phyloP scores from a whole-genome alignment of 2,888 invertebrate genomes.

The Temnothorax unifasciatus region DNA sequence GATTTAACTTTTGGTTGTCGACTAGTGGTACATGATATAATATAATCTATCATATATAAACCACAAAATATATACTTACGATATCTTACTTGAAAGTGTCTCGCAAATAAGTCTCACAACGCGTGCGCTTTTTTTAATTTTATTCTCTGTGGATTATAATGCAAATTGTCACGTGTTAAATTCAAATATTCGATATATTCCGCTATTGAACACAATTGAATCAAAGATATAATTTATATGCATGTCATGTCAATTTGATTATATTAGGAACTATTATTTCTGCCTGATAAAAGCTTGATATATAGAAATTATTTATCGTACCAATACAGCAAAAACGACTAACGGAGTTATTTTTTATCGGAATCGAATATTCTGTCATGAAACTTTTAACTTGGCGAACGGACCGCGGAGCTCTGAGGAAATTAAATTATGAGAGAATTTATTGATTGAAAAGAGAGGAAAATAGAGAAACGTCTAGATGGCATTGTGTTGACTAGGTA shows the following conservation, averaged over 20 bases:
- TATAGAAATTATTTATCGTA: conserved; percentile 25
- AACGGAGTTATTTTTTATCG: background rate
- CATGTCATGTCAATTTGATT: background rate
- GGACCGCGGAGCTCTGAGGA: background rate
- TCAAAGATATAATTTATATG: background rate
- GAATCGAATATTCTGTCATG: background rate
- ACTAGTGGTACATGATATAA: background rate
- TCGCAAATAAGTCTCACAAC: background rate
- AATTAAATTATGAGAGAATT: conserved; percentile 1
- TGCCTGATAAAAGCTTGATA: background rate
- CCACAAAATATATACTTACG: background rate
- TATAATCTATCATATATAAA: background rate
- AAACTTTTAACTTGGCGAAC: conserved; percentile 32
- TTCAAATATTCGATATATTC: background rate
- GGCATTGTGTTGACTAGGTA: background rate
- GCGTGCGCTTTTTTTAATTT: background rate
- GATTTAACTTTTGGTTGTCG: conserved; percentile 9
- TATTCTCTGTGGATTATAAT: background rate
- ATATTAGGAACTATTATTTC: conserved; percentile 1
- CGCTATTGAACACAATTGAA: background rate
- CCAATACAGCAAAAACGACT: background rate
- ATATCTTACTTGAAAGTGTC: background rate
- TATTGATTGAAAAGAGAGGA: conserved; percentile 3
- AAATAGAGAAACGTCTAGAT: background rate
- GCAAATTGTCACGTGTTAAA: background rate